These are phyloP conservation scores for Tromatobia lineatoria DNA, from an alignment of 2,888 invertebrate species.

Conservation along the genomic window DNA sequence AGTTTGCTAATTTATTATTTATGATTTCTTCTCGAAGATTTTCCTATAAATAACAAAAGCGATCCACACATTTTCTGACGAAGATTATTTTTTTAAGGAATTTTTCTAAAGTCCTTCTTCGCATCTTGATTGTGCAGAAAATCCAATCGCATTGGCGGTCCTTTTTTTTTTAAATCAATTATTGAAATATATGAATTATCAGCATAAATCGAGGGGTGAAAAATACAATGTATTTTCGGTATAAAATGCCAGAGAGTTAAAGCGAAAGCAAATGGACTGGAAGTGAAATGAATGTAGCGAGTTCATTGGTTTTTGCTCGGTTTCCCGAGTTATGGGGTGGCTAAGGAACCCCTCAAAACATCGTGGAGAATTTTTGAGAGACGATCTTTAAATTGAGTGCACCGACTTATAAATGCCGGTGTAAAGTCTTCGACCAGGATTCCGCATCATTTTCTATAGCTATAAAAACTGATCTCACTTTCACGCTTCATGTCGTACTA, in stretches of 20 bases:
- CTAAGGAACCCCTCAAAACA: slow-evolving; percentile 69
- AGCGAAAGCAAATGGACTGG: slow-evolving; percentile 80
- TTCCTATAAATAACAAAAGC: no score
- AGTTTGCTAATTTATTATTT: no score
- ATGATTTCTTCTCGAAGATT: no score
- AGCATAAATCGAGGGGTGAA: slow-evolving; percentile 27
- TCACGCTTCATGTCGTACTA: slow-evolving; percentile 11
- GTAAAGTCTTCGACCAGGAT: slow-evolving; percentile 81
- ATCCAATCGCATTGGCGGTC: no score
- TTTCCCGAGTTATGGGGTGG: slow-evolving; percentile 60
- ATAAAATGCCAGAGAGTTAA: slow-evolving; percentile 44
- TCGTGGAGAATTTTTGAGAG: slow-evolving; percentile 65
- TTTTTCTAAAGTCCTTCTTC: no score
- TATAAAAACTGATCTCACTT: slow-evolving; percentile 38
- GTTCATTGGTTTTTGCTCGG: slow-evolving; percentile 52
- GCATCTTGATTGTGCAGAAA: no score
- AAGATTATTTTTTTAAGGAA: no score
- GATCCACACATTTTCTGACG: no score
- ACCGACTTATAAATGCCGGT: slow-evolving; percentile 82
- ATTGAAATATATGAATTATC: slow-evolving; percentile 10
- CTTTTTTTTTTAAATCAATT: not conserved
- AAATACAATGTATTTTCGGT: not conserved
- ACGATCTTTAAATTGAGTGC: slow-evolving; percentile 84
- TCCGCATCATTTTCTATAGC: slow-evolving; percentile 68
- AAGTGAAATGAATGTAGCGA: slow-evolving; percentile 75